Evolutionary conservation across 2,888 invertebrate species (phyloP).

Genomic region (Zaprionus lineosus): DNA sequence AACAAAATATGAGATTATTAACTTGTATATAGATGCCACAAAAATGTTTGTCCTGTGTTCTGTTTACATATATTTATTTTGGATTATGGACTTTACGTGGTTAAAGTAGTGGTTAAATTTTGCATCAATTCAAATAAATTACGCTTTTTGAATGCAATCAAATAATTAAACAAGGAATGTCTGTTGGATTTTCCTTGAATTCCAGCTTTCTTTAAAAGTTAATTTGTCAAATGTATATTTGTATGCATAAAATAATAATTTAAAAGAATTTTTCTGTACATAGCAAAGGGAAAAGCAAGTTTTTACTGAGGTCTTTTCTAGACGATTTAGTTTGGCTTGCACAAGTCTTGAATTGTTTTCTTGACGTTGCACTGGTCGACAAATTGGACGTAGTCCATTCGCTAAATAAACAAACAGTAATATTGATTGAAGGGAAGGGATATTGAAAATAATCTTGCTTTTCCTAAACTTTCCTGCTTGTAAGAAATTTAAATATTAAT

Average conservation of each 20-base stretch:
- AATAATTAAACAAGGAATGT: conserved; percentile 48
- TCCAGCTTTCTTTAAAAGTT: conserved; percentile 26
- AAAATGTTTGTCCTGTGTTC: conserved; percentile 44
- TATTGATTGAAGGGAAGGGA: conserved; percentile 5
- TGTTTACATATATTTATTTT: conserved; percentile 42
- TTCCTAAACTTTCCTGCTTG: conserved; percentile 69
- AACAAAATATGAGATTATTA: conserved; percentile 74
- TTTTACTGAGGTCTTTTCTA: conserved; percentile 17
- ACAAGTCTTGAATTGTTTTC: conserved; percentile 24
- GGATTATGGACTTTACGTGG: conserved; percentile 32
- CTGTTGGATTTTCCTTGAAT: conserved; percentile 36
- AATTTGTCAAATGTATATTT: conserved; percentile 46
- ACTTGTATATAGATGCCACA: conserved; percentile 53
- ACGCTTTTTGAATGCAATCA: conserved; percentile 36
- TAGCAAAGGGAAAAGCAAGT: conserved; percentile 49
- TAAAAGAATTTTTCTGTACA: conserved; percentile 37
- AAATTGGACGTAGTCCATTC: conserved; percentile 16
- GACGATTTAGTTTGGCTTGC: conserved; percentile 20
- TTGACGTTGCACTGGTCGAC: no score
- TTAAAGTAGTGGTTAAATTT: conserved; percentile 31
- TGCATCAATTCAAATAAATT: conserved; percentile 49
- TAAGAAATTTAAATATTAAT: conserved; percentile 74
- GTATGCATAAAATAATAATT: conserved; percentile 39
- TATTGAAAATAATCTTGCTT: conserved; percentile 57
- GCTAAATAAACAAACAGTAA: conserved; percentile 13